Base-by-base conservation (phyloP, 2,888 invertebrate species). In the Acrobasis consociella region DNA sequence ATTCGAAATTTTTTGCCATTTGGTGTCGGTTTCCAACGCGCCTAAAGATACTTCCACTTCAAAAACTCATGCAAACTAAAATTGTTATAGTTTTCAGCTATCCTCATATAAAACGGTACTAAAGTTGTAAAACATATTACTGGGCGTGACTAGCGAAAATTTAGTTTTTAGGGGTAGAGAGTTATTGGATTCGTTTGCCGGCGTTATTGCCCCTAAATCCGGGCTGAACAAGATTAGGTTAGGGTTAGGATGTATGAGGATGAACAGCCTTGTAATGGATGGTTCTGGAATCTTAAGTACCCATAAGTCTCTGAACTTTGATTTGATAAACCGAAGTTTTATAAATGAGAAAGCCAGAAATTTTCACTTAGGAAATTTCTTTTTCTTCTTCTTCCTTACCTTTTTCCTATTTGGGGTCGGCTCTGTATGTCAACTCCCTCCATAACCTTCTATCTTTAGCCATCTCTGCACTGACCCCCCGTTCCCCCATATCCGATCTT, bases 81-180 rank as follows among this genome's bases (percentile, higher is more conserved):
- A 5, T 1, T 46, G 5, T 0, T 11, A 46, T 31, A 31, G 31
- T 31, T 5, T 5, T 31, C 31, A 22, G 31, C 31, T 31, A 13
- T 46, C 13, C 13, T 46, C 46, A 46, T 46, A 46, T 46, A 46
- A 46, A 46, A 13, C 5, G 46, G 46, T 46, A 46, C n/a, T 46
- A 46, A 46, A 46, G 46, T 52, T 22, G 52, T 52, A 52, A 52
- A 63, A 56, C 17, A 46, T 15, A 58, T 31, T 58, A 22, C n/a
- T n/a, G 1, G 31, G 9, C 10, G 13, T 49, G 22, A 58, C 46
- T 58, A n/a, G 38, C 11, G 39, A 5, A 50, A 59, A 65, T 59
- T 52, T 62, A 65, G 62, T 65, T 66, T 68, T 66, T 59, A 53
- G 17, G 51, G 56, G 53, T 37, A 39, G 49, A 59, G 13, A 59